These are phyloP conservation scores for Vipera latastei DNA, from an alignment of 2,797 vertebrate genomes.

Conservation along the genomic window DNA sequence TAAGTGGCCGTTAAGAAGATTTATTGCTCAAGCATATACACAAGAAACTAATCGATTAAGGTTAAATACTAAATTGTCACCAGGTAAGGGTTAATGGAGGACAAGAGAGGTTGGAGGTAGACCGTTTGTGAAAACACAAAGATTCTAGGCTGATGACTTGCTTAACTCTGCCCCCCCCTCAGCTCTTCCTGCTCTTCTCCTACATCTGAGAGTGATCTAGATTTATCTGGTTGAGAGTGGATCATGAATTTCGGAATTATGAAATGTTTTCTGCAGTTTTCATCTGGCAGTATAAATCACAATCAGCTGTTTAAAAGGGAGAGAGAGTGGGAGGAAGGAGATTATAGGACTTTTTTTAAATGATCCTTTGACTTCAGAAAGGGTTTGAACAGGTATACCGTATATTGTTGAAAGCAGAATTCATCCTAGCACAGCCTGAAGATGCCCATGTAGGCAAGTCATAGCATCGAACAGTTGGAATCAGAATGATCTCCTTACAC, in stretches of 20 bases:
- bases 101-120: background rate
- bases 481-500: background rate
- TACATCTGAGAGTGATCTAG: conserved; percentile 29
- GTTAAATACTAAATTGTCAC: background rate
- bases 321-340: background rate
- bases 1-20: background rate
- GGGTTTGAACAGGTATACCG: background rate
- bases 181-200: background rate
- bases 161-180: background rate
- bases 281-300: conserved; percentile 16
- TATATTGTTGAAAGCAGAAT: conserved; percentile 20
- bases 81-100: background rate
- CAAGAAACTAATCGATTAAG: background rate
- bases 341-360: conserved; percentile 26
- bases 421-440: background rate
- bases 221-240: conserved; percentile 29
- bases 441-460: background rate
- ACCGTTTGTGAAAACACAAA: background rate
- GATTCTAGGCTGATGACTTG: background rate
- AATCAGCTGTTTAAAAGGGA: conserved; percentile 20
- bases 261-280: conserved; percentile 13
- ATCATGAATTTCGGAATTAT: background rate
- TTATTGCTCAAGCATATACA: background rate
- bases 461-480: background rate
- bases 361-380: conserved; percentile 39